Base-by-base conservation (phyloP, 2,888 invertebrate species). In the Peribatodes rhomboidaria region DNA sequence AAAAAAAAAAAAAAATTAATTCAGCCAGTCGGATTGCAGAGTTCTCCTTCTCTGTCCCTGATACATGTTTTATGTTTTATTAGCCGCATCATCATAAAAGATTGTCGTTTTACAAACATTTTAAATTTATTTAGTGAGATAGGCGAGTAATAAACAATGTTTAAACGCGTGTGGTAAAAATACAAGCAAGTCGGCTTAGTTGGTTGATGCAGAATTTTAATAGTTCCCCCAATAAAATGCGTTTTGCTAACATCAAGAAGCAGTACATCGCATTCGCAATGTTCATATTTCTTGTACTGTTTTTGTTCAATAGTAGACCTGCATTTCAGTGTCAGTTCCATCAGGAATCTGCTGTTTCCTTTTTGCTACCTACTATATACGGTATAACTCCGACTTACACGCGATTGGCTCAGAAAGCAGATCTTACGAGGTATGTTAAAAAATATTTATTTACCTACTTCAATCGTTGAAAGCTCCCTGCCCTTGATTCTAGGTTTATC, bases 341-440 rank as follows among this genome's bases (percentile, higher is more conserved):
- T 69, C 78, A 83, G 66, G 89, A 89, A 70, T 78, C 79, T 42
- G 79, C 84, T 68, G 81, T 86, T 33, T 88, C 92, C 39, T 35
- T 44, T 11, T 0, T 10, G 71, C 78, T 94, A 67, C 97, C 98
- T 35, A 95, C 94, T 37, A 97, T 99, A 73, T 99, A 97, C 86
- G 97, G 97, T 14, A 96, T 99, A 73, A 99, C 99, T 3, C 99
- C 99, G 37, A 99, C 99, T 0, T 98, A 98, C 86, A 88, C 95
- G 27, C 94, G 99, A 67, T 95, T 97, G 42, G 97, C 97, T 33
- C 99, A 99, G 89, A 98, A 98, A 88, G 99, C 99, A 10, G 99
- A 99, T 87, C 92, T 99, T 11, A 98, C 98, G 56, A 95, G 96
- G 96, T 96, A 88, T 84, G 72, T 65, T 20, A 0, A 6, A 63